Evolutionary conservation across 2,888 invertebrate genomes (phyloP).

Genomic region (Anticlea derivata): DNA sequence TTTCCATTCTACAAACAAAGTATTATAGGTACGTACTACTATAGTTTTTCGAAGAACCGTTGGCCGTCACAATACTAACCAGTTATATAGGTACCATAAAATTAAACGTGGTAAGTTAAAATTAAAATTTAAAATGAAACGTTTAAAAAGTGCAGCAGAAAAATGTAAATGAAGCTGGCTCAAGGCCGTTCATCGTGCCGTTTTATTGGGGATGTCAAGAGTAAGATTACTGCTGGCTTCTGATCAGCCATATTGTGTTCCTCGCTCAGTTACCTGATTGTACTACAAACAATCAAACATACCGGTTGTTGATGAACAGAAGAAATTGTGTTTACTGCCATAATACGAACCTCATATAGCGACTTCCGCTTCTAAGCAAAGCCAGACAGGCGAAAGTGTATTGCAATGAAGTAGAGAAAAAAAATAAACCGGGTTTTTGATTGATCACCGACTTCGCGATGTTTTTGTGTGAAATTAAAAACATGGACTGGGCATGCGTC

Average conservation of each 20-base stretch:
- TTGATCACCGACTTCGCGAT: slow-evolving; percentile 79
- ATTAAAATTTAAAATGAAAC: too few relatives aligned
- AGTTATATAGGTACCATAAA: too few relatives aligned
- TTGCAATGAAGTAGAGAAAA: slow-evolving; percentile 77
- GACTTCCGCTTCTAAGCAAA: neutral
- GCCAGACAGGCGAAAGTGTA: slow-evolving; percentile 76
- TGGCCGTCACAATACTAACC: neutral
- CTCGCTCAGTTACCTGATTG: too few relatives aligned
- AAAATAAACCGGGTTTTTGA: slow-evolving; percentile 72
- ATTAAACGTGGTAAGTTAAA: too few relatives aligned
- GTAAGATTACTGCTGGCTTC: too few relatives aligned
- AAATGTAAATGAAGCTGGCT: too few relatives aligned
- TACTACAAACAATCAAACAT: too few relatives aligned
- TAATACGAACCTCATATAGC: neutral
- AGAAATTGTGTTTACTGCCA: neutral
- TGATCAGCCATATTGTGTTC: too few relatives aligned
- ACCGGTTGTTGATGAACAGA: too few relatives aligned
- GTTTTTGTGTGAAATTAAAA: slow-evolving; percentile 83
- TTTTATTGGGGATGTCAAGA: too few relatives aligned
- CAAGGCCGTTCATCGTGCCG: too few relatives aligned
- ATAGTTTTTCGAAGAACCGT: neutral
- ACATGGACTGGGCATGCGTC: slow-evolving; percentile 75
- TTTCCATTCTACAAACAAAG: slow-evolving; percentile 77
- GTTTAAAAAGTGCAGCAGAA: too few relatives aligned
- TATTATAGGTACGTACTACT: slow-evolving; percentile 67